phyloP scores from a whole-genome alignment of 2,797 vertebrate species.

The Ispidina lecontei region DNA sequence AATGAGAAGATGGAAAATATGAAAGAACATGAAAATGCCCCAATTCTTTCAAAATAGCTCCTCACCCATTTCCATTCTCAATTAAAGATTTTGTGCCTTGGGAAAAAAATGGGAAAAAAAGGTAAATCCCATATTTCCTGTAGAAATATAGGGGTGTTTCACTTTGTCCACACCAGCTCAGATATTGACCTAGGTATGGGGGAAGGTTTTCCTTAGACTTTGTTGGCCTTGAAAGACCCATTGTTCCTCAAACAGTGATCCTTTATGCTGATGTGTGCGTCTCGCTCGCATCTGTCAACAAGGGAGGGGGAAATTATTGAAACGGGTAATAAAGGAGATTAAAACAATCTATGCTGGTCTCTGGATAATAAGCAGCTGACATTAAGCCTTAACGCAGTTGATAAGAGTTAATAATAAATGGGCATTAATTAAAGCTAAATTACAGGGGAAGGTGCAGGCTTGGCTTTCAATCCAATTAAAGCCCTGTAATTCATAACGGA shows the following conservation, averaged over 20 bases:
- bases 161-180: background rate
- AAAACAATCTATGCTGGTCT: constrained; percentile 2
- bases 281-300: constrained; percentile 25
- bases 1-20: constrained; percentile 12
- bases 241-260: background rate
- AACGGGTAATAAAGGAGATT: constrained; percentile 24
- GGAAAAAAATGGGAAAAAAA: background rate
- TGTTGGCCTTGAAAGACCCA: background rate
- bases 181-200: background rate
- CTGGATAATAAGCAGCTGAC: constrained; percentile 32
- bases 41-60: constrained; percentile 42
- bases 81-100: background rate
- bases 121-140: background rate
- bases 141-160: background rate
- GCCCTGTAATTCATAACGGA: background rate
- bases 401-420: constrained; percentile 56
- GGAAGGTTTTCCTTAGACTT: background rate
- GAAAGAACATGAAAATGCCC: background rate
- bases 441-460: constrained; percentile 24
- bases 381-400: background rate
- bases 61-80: background rate
- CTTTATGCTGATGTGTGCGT: background rate
- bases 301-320: background rate
- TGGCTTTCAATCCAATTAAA: constrained; percentile 9
- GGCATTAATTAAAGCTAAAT: constrained; percentile 63